Percentiles rank a stretch among this genome's conserved stretches.
phyloP scores from a whole-genome alignment of 2,113 vertebrate species.

The Murina feae region DNA sequence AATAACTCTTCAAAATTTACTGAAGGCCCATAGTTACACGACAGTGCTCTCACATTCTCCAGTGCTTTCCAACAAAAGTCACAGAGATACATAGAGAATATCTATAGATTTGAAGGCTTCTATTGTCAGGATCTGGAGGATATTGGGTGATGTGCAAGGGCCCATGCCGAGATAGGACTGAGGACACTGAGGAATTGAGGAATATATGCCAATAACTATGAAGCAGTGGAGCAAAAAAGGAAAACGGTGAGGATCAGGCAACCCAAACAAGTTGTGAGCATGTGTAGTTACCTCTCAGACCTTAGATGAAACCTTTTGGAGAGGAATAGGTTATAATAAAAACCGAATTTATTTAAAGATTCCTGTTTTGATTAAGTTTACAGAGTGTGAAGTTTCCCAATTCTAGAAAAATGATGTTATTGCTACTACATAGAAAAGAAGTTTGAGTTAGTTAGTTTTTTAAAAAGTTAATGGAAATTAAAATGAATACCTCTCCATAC shows the following conservation, averaged over 20 bases:
- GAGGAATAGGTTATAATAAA: not conserved
- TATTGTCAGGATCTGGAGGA: not conserved
- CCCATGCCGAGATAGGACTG: not conserved
- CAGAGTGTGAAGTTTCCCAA: not conserved
- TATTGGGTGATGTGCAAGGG: not conserved
- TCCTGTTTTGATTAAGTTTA: not conserved
- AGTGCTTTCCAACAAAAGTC: not conserved
- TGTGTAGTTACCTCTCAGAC: not conserved
- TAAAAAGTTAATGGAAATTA: not conserved
- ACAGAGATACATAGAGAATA: not conserved
- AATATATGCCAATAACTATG: not conserved
- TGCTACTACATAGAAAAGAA: not conserved
- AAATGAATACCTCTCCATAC: not conserved
- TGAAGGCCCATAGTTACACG: not conserved
- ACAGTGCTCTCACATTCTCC: not conserved
- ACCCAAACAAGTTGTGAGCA: not conserved
- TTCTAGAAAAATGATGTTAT: not conserved
- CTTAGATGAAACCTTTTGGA: not conserved
- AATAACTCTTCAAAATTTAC: not conserved
- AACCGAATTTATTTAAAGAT: not conserved
- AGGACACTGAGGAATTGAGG: not conserved
- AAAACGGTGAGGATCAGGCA: rapidly evolving
- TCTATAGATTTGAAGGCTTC: not conserved
- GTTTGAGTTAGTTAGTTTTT: not conserved
- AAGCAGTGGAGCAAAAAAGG: not conserved